Evolutionary conservation across 2,113 vertebrate genomes (phyloP).

Genomic region (Sebastes fasciatus): DNA sequence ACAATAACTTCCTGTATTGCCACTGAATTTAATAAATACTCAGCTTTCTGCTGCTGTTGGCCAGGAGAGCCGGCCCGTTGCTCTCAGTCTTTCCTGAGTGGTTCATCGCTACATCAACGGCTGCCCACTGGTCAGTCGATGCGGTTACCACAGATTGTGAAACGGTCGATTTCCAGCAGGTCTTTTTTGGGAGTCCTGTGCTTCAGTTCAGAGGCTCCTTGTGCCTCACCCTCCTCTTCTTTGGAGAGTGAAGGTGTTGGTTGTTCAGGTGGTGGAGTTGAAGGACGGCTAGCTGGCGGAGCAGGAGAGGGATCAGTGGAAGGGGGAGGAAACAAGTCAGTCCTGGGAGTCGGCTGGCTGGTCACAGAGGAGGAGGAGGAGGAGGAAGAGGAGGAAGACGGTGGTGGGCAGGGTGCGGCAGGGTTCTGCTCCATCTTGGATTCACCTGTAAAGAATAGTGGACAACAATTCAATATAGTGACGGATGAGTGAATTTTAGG

Average conservation of each 20-base stretch:
- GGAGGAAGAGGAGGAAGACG: constrained; percentile 68
- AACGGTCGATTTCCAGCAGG: constrained; percentile 96
- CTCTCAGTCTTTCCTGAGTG: constrained; percentile 65
- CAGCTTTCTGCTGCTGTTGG: constrained; percentile 48
- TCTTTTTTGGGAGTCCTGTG: constrained; percentile 91
- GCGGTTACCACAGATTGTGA: constrained; percentile 96
- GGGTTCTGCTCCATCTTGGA: constrained; percentile 76
- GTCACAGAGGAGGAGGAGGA: constrained; percentile 84
- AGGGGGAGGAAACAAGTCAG: constrained; percentile 68
- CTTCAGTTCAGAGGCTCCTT: constrained; percentile 86
- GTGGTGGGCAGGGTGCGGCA: constrained; percentile 3
- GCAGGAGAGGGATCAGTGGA: constrained; percentile 1
- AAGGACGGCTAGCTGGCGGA: constrained; percentile 23
- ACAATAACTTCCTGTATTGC: constrained; percentile 42
- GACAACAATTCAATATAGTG: neutral
- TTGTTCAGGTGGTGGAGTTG: constrained; percentile 61
- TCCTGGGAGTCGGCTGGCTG: constrained; percentile 87
- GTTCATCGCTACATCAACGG: constrained; percentile 38
- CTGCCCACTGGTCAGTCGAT: constrained; percentile 87
- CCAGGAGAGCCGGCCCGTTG: neutral
- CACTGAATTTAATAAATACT: constrained; percentile 64
- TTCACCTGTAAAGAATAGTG: constrained; percentile 73
- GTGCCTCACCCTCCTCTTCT: constrained; percentile 85
- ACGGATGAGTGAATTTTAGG: neutral
- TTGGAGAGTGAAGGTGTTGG: constrained; percentile 84